These are phyloP conservation scores for Littorina saxatilis DNA, from an alignment of 1,140 invertebrate genomes.

Conservation along the genomic window DNA sequence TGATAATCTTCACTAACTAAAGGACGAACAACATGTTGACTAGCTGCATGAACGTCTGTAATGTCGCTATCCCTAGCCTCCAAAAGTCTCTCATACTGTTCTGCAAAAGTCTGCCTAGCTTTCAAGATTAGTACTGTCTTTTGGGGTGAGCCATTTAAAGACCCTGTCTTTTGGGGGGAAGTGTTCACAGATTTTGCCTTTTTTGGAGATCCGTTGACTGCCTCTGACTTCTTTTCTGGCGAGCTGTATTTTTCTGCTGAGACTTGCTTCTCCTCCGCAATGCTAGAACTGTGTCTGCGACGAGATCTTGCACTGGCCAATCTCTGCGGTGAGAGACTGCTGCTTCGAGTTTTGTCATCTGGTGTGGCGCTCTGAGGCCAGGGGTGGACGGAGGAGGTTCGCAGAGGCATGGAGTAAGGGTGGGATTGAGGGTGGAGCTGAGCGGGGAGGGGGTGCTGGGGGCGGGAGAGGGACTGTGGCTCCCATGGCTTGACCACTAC, in stretches of 20 bases:
- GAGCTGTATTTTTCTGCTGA: no score
- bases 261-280: no score
- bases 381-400: constrained; percentile 26
- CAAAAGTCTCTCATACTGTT: not conserved
- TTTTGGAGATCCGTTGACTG: not conserved
- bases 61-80: not conserved
- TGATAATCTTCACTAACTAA: not conserved
- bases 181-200: not conserved
- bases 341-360: not conserved
- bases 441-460: constrained; percentile 18
- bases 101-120: not conserved
- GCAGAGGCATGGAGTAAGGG: not conserved
- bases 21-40: no score
- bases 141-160: not conserved
- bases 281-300: not conserved
- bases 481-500: constrained; percentile 38
- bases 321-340: not conserved
- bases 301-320: not conserved
- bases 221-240: no score
- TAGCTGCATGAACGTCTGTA: not conserved
- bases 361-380: not conserved
- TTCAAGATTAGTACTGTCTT: not conserved
- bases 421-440: not conserved
- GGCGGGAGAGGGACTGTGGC: constrained; percentile 20
- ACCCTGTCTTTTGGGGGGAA: not conserved